These are phyloP conservation scores for Bruchidius siliquastri DNA, from an alignment of 2,888 invertebrate genomes.

Conservation along the genomic window DNA sequence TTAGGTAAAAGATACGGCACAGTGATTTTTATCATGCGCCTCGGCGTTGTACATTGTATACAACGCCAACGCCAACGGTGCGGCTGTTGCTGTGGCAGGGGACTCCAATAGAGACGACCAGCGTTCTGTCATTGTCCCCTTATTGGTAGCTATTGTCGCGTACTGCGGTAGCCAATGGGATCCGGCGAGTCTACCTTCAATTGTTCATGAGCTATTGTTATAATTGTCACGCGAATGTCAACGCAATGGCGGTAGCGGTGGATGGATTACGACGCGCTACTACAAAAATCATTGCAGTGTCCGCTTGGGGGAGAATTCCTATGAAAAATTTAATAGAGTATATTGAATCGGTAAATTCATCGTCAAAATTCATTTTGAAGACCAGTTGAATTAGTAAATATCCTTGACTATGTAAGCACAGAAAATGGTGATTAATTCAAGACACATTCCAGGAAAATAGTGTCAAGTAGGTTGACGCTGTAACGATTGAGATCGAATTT, in stretches of 20 bases:
- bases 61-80: background rate
- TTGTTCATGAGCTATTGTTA: conserved; percentile 41
- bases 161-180: conserved; percentile 36
- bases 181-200: conserved; percentile 26
- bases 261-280: background rate
- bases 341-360: too few relatives aligned
- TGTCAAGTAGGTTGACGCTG: too few relatives aligned
- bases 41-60: background rate
- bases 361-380: too few relatives aligned
- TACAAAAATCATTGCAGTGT: background rate
- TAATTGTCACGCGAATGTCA: conserved; percentile 41
- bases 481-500: too few relatives aligned
- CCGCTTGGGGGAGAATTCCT: background rate
- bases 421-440: too few relatives aligned
- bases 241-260: background rate
- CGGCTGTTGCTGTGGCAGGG: background rate
- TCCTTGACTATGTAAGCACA: too few relatives aligned
- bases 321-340: background rate
- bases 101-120: background rate
- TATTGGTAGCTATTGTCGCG: conserved; percentile 43
- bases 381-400: too few relatives aligned
- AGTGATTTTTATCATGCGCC: background rate
- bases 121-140: conserved; percentile 20
- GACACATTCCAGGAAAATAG: too few relatives aligned
- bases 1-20: background rate